phyloP scores from a whole-genome alignment of 2,888 invertebrate species.

The Metacarcinus magister region DNA sequence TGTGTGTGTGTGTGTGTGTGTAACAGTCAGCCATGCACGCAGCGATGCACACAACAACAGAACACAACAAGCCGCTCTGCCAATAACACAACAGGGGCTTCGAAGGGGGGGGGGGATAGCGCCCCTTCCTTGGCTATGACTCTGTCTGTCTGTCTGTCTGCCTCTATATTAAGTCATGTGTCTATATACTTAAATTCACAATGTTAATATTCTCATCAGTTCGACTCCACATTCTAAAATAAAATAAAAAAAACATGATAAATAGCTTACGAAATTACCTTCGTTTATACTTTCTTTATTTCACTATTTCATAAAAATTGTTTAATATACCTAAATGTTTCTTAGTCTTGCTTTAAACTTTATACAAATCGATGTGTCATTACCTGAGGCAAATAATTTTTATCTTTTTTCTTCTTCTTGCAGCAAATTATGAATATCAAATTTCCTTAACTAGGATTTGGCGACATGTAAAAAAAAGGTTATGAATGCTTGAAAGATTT shows the following conservation, averaged over 20 bases:
- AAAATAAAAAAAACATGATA: not conserved
- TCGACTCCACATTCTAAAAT: too few species aligned
- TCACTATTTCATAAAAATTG: not conserved
- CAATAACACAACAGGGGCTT: not conserved
- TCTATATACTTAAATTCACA: not conserved
- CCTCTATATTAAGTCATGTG: not conserved
- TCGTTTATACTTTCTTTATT: not conserved
- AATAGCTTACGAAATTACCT: not conserved
- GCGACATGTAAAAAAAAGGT: not conserved
- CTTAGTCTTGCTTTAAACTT: not conserved
- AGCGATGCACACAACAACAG: slow-evolving; percentile 32
- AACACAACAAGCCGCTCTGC: not conserved
- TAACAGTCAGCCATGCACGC: not conserved
- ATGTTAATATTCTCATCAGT: not conserved
- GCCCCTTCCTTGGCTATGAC: not conserved
- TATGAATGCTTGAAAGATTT: not conserved
- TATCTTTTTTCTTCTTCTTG: not conserved
- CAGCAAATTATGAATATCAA: not conserved
- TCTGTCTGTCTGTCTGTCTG: slow-evolving; percentile 14
- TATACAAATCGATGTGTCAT: not conserved
- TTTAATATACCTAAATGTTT: not conserved
- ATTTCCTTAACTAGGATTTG: not conserved
- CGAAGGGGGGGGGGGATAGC: too few species aligned
- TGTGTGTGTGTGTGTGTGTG: slow-evolving; percentile 43
- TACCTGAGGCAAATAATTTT: not conserved